Evolutionary conservation across 2,113 vertebrate species (phyloP), one percentile per base, ranked within the genome.

Genomic region (Hipposideros armiger): DNA sequence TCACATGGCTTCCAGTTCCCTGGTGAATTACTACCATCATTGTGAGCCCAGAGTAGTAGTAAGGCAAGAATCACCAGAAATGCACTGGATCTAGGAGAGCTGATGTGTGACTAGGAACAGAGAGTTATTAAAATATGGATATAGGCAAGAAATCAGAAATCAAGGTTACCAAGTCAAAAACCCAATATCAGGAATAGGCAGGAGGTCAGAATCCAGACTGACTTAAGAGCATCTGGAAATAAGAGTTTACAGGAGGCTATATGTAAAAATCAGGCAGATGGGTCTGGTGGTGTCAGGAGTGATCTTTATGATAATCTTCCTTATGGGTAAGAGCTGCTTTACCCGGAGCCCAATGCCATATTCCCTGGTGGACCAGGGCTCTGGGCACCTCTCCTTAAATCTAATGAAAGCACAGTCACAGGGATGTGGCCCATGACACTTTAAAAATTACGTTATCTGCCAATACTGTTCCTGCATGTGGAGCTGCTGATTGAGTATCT

Each of bases 91-190:
- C 73, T 88, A 72, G 54, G 86, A 80, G 64, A 73, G 3, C 67
- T 66, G 62, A 82, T 70, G 45, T 80, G 47, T 90, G 83, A n/a
- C 73, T 60, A 5, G 20, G 15, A 74, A 36, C 9, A 50, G 19
- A 90, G 16, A 56, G 5, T 86, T 66, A 36, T 77, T 70, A 70
- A 86, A 92, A 67, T 56, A 60, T 14, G 56, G 56, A 56, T 73
- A 45, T 6, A 86, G 40, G 6, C 56, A 95, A 94, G 54, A 96
- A 84, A 93, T 85, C 67, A 86, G 56, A 92, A 94, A 91, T 88
- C 8, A 50, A 80, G 24, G 1, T 85, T 76, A 77, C 47, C 17
- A 52, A 89, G 52, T n/a, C 56, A 93, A 87, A 84, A 91, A 17
- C n/a, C 5, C 69, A 45, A 72, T n/a, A 16, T 60, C 16, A 64